A percentile compares a stretch with the other conserved stretches of the same genome.
phyloP scores from a whole-genome alignment of 2,888 invertebrate genomes.

The Galeruca laticollis region DNA sequence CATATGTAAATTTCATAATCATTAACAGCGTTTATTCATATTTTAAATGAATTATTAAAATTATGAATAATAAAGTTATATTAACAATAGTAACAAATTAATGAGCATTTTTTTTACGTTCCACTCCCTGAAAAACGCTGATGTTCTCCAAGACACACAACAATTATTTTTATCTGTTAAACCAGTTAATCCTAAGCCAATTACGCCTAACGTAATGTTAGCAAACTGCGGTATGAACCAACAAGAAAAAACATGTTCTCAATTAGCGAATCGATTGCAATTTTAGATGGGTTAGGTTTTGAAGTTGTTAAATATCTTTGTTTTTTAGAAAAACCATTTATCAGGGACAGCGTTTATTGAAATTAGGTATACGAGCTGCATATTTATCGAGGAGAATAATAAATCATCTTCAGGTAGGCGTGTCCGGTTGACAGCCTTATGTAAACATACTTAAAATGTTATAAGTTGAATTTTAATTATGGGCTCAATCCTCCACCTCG shows the following conservation, averaged over 20 bases:
- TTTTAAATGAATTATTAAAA: too few relatives aligned
- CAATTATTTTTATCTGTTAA: not conserved
- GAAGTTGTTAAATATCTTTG: conserved; percentile 52
- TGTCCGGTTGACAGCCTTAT: conserved; percentile 55
- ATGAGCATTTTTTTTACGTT: too few relatives aligned
- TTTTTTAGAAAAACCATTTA: conserved; percentile 60
- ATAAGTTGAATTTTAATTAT: conserved; percentile 60
- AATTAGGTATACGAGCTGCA: conserved; percentile 65
- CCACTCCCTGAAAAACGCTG: too few relatives aligned
- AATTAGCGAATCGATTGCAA: conserved; percentile 44
- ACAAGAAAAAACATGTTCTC: conserved; percentile 11
- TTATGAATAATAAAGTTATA: too few relatives aligned
- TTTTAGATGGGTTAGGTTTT: conserved; percentile 41
- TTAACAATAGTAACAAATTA: too few relatives aligned
- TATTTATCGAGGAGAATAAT: conserved; percentile 64
- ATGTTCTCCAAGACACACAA: not conserved
- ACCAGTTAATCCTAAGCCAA: not conserved
- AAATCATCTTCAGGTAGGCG: conserved; percentile 60
- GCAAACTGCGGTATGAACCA: not conserved
- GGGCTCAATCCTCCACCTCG: conserved; percentile 45
- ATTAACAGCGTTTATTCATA: too few relatives aligned
- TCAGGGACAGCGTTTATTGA: conserved; percentile 62
- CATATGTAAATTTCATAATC: too few relatives aligned
- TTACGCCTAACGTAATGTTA: not conserved
- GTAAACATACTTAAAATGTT: conserved; percentile 55